phyloP scores from a whole-genome alignment of 2,797 vertebrate genomes.

The Otolemur crassicaudatus region DNA sequence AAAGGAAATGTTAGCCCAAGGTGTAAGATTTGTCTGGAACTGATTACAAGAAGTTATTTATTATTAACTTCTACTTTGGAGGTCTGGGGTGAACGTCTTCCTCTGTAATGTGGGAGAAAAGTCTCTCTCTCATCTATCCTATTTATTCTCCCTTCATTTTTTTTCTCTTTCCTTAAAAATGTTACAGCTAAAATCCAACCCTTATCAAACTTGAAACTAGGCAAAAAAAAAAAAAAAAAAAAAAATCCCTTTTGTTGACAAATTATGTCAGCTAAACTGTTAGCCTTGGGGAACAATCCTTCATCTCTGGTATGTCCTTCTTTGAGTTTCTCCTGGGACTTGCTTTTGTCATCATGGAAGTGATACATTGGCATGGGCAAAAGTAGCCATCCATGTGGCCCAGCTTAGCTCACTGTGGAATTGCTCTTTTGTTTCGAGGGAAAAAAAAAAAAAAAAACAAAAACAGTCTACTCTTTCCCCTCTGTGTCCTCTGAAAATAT shows the following conservation, averaged over 20 bases:
- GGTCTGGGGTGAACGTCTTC: not conserved
- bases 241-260: not conserved
- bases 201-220: slow-evolving; percentile 2
- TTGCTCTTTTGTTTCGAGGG: not conserved
- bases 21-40: not conserved
- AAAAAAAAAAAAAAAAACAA: not conserved
- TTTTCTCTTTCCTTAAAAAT: not conserved
- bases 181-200: not conserved
- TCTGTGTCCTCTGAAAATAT: not conserved
- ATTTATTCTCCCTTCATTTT: not conserved
- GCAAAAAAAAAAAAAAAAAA: not conserved
- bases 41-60: not conserved
- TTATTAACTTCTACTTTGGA: not conserved
- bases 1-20: not conserved
- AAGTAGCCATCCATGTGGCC: not conserved
- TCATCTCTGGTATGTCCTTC: not conserved
- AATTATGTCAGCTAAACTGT: not conserved
- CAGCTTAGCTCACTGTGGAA: not conserved
- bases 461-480: not conserved
- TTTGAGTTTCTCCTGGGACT: not conserved
- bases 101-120: not conserved
- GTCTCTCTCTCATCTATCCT: not conserved
- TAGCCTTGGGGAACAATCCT: not conserved
- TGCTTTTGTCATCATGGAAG: not conserved
- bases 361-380: not conserved